Evolutionary conservation across 2,888 invertebrate species (phyloP).

Genomic region (Ecdyonurus torrentis): DNA sequence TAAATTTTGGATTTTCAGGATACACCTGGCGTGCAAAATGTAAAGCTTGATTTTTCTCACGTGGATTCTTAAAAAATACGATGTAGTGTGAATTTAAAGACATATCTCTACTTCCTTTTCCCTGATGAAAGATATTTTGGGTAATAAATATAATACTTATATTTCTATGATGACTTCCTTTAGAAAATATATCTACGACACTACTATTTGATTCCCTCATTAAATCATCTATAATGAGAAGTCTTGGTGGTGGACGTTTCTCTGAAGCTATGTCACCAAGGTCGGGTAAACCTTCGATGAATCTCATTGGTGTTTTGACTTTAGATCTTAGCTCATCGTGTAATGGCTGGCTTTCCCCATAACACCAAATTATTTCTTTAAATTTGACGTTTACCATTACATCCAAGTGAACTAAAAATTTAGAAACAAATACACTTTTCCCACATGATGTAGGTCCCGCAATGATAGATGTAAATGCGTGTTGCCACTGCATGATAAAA

Average conservation of each 20-base stretch:
- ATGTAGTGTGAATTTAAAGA: not conserved
- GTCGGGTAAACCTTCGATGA: too few species aligned
- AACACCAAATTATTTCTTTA: not conserved
- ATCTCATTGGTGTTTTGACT: not conserved
- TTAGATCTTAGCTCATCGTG: not conserved
- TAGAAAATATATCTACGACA: not conserved
- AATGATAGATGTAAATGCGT: not conserved
- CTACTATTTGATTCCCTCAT: not conserved
- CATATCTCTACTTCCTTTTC: not conserved
- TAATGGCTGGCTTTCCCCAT: not conserved
- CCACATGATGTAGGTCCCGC: not conserved
- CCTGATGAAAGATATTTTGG: constrained; percentile 3
- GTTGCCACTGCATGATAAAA: not conserved
- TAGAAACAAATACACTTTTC: not conserved
- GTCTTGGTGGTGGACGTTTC: not conserved
- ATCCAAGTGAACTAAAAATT: too few species aligned
- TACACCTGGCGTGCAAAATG: constrained; percentile 1
- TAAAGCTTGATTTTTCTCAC: not conserved
- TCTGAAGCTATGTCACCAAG: too few species aligned
- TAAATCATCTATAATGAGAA: not conserved
- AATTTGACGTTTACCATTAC: too few species aligned
- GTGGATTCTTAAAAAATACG: not conserved
- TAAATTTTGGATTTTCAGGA: not conserved
- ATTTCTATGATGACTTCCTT: constrained; percentile 1
- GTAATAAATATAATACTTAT: not conserved